Conservation (phyloP, 2,797 vertebrate species). For the Oophaga sylvatica region DNA sequence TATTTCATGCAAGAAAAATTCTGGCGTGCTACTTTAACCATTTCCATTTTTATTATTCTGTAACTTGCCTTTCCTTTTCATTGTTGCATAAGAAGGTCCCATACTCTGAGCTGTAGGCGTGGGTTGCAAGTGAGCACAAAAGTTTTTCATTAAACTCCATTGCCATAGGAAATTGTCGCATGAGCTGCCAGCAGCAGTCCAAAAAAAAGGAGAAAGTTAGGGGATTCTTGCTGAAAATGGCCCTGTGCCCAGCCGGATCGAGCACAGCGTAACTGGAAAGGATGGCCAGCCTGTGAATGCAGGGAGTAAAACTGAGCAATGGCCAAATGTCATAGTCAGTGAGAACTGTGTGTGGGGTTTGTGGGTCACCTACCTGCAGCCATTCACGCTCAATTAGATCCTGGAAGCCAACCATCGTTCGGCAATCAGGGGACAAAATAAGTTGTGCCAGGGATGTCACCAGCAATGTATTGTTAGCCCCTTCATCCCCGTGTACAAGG, state of each 20-base stretch:
- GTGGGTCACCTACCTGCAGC: conserved; percentile 78
- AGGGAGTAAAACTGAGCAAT: background rate
- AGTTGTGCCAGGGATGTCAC: conserved; percentile 86
- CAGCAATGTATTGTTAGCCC: conserved; percentile 82
- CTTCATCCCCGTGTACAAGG: conserved; percentile 85
- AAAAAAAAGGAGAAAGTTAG: conserved; percentile 88
- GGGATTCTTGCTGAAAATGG: conserved; percentile 82
- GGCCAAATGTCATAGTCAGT: background rate
- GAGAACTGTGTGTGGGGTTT: background rate
- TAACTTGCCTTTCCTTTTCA: conserved; percentile 79
- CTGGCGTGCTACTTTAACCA: background rate
- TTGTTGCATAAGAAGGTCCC: conserved; percentile 89
- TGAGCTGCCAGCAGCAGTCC: conserved; percentile 88
- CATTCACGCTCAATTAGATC: conserved; percentile 85
- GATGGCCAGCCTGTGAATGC: conserved; percentile 80
- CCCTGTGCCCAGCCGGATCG: conserved; percentile 80
- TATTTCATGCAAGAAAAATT: background rate
- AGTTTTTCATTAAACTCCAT: conserved; percentile 83
- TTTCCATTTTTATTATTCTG: background rate
- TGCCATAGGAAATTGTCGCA: conserved; percentile 83
- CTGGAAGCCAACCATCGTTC: conserved; percentile 83
- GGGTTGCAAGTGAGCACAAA: conserved; percentile 81
- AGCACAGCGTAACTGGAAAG: conserved; percentile 83
- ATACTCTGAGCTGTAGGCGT: conserved; percentile 82
- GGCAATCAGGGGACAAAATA: conserved; percentile 83